Base-by-base conservation (phyloP, 2,113 vertebrate species). In the Onychorhynchus coronatus region DNA sequence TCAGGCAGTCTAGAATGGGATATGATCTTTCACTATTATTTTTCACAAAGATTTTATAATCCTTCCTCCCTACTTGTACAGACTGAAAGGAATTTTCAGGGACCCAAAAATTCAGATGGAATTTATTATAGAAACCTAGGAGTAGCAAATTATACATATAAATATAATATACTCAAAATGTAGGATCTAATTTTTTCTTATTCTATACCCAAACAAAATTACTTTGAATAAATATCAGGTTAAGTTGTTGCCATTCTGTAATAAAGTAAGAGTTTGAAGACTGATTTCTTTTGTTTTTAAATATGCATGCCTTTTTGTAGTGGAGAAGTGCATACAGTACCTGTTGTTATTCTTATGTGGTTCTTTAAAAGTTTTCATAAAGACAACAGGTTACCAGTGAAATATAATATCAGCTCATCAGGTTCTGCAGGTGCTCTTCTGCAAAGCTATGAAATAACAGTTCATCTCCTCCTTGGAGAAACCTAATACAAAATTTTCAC, bases 301-400 rank as follows among this genome's bases (percentile, higher is more conserved):
- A 67, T 63, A 61, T 4, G 9, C n/a, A 37, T 72, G 42, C 24
- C 10, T 85, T 89, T 86, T 84, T 72, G 93, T 95, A 98, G 96
- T 98, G 97, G 97, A 98, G 97, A 98, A 98, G 68, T 96, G 91
- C 97, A 97, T 98, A 96, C 95, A 94, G 31, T 96, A 96, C 70
- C 94, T 95, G 93, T 96, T 96, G 88, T 79, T 91, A 93, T 56
- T 88, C 80, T 89, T 88, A 90, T 25, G 77, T 88, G 39, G 62
- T 37, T 95, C 95, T 96, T 91, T 81, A 70, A 73, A 88, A 41
- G 74, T 91, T 94, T 92, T 95, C 85, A 82, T 89, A 85, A 82
- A 96, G 86, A 96, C 72, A 97, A 97, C 80, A 97, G 93, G 97
- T 93, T 88, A 94, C 56, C 91, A 97, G 70, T 96, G 94, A 95